Evolutionary conservation across 2,797 vertebrate species (phyloP).

Genomic region (Halcyon badia): DNA sequence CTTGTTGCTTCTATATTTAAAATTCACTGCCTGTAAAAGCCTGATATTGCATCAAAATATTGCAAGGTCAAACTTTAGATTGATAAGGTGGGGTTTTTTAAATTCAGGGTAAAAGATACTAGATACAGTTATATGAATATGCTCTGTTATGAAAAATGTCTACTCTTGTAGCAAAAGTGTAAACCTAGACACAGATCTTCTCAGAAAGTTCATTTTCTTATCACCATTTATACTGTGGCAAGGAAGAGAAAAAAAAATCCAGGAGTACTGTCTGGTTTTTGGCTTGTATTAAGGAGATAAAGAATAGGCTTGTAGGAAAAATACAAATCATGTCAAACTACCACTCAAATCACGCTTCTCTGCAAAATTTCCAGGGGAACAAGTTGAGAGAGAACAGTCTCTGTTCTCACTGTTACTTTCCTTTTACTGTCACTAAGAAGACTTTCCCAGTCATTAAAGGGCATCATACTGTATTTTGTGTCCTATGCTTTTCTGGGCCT

Average conservation of each 20-base stretch:
- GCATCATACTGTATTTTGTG: background rate
- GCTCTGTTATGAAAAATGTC: background rate
- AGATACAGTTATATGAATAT: background rate
- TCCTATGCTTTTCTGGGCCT: background rate
- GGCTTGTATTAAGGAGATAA: constrained; percentile 12
- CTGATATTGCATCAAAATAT: background rate
- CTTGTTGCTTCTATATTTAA: background rate
- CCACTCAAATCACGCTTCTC: background rate
- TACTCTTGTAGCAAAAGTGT: background rate
- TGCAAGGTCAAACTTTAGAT: background rate
- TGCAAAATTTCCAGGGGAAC: background rate
- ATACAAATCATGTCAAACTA: background rate
- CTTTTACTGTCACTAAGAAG: background rate
- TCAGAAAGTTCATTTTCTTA: constrained; percentile 36
- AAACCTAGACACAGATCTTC: background rate
- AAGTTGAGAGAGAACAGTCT: background rate
- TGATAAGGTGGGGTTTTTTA: background rate
- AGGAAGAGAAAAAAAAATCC: constrained; percentile 5
- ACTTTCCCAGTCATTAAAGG: background rate
- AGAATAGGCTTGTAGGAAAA: background rate
- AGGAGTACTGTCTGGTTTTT: constrained; percentile 25
- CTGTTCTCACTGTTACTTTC: background rate
- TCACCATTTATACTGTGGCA: background rate
- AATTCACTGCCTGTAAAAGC: background rate
- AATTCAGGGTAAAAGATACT: background rate